Conservation (phyloP, 2,797 vertebrate species). For the Argentina silus region DNA sequence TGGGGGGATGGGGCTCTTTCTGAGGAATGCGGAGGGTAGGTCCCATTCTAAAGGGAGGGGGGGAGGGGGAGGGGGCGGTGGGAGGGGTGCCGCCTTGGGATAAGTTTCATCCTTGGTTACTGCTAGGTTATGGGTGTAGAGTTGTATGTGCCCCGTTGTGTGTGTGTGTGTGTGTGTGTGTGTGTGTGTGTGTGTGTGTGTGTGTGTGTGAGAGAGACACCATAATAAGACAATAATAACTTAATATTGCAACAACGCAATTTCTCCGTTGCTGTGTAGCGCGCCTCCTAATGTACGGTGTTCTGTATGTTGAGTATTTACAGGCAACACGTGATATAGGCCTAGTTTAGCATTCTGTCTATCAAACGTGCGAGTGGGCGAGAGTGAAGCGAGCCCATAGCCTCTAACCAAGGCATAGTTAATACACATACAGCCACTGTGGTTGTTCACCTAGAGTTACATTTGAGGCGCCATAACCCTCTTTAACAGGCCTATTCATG, state of each 20-base stretch:
- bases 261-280: conserved; percentile 4
- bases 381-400: not conserved
- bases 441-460: too few relatives aligned
- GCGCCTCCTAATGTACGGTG: conserved; percentile 6
- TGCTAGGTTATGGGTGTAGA: conserved; percentile 39
- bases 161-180: conserved; percentile 32
- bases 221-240: too few relatives aligned
- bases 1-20: conserved; percentile 73
- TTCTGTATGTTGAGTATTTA: not conserved
- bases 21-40: conserved; percentile 83
- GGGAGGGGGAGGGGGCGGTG: too few relatives aligned
- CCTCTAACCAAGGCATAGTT: too few relatives aligned
- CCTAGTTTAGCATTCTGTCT: not conserved
- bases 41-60: conserved; percentile 55
- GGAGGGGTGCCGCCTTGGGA: conserved; percentile 68
- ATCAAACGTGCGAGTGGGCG: not conserved
- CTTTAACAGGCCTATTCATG: too few relatives aligned
- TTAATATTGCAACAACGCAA: not conserved
- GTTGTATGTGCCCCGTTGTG: not conserved
- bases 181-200: conserved; percentile 27
- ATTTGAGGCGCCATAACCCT: too few relatives aligned
- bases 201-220: too few relatives aligned
- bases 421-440: too few relatives aligned
- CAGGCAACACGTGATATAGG: not conserved
- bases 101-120: conserved; percentile 76